These are phyloP conservation scores for Aurelia aurita complex sp. Pacific DNA, from an alignment of 30 jellyfish, hydroid and myxozoan genomes.

Conservation along the genomic window DNA sequence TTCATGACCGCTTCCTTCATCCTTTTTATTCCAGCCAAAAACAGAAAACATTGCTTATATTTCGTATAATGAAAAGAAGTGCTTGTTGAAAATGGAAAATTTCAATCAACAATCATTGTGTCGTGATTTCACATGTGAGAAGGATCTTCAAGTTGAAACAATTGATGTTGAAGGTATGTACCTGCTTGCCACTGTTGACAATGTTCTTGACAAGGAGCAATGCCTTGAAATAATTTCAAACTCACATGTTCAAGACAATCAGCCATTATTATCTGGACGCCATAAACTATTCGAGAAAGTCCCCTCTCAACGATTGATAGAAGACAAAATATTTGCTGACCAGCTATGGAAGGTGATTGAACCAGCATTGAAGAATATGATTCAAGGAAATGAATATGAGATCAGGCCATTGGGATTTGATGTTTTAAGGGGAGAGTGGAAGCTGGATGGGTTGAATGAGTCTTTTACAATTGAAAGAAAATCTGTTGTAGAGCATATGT, in stretches of 20 bases:
- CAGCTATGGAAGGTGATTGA: conserved; percentile 16
- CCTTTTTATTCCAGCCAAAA: too few species aligned
- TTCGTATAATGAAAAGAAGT: too few species aligned
- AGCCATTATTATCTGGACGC: conserved; percentile 1
- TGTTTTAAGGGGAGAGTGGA: conserved; percentile 52
- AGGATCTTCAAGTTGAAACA: neutral
- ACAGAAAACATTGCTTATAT: too few species aligned
- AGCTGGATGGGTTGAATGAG: conserved; percentile 24
- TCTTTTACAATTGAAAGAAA: conserved; percentile 24
- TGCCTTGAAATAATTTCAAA: conserved; percentile 24
- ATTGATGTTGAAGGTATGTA: neutral
- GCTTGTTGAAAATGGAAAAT: too few species aligned
- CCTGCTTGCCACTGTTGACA: conserved; percentile 8
- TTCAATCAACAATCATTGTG: too few species aligned
- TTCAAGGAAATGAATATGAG: neutral
- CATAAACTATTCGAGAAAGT: neutral
- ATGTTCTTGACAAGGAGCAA: conserved; percentile 23
- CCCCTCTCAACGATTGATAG: conserved; percentile 28
- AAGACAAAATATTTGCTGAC: conserved; percentile 28
- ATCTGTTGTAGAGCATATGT: neutral
- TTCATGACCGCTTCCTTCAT: too few species aligned
- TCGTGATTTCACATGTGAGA: too few species aligned
- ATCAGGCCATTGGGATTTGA: conserved; percentile 56
- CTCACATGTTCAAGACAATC: neutral
- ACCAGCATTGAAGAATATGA: neutral